Conservation (phyloP, 1,140 invertebrate genomes). For the Heterodera carotae region DNA sequence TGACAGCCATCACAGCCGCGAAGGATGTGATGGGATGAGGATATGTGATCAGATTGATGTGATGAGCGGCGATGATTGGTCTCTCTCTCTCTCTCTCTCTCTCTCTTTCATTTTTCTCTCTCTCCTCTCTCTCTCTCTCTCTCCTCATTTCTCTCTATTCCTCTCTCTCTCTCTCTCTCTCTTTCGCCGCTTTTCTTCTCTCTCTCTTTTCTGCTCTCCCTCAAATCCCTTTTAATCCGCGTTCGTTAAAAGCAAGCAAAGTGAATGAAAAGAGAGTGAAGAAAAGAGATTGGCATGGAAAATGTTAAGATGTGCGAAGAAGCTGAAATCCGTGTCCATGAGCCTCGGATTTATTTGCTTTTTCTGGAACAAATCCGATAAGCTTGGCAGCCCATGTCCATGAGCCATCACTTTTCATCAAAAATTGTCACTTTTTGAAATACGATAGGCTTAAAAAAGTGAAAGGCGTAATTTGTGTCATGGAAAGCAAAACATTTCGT, state of each 20-base stretch:
- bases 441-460: background rate
- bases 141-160: too few species aligned
- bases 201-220: background rate
- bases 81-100: too few species aligned
- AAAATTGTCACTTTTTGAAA: slow-evolving; percentile 17
- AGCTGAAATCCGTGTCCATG: background rate
- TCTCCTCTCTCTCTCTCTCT: too few species aligned
- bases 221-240: background rate
- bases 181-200: too few species aligned
- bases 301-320: background rate
- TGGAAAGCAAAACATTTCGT: too few species aligned
- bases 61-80: background rate
- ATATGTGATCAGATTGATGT: background rate
- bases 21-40: background rate
- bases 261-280: too few species aligned
- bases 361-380: slow-evolving; percentile 4
- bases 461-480: background rate
- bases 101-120: too few species aligned
- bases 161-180: too few species aligned
- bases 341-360: slow-evolving; percentile 10
- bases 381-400: background rate
- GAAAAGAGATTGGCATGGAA: background rate
- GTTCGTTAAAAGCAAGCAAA: background rate
- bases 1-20: background rate
- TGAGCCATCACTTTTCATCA: background rate